Evolutionary conservation across 2,113 vertebrate genomes (phyloP).

Genomic region (Pagrus major): DNA sequence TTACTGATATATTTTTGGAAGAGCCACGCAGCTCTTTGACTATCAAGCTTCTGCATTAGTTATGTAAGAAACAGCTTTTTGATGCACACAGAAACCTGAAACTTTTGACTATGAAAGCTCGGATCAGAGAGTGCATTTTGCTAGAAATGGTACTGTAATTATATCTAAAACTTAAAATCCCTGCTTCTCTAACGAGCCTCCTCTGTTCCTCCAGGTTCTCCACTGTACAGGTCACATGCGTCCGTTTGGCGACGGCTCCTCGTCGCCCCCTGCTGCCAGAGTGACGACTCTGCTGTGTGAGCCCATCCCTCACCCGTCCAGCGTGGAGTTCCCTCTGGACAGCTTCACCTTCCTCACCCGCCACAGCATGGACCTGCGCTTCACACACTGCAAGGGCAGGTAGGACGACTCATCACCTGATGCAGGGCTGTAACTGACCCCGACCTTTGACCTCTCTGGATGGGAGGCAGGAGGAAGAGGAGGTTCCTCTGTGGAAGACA

Average conservation of each 20-base stretch:
- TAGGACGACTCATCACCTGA: conserved; percentile 22
- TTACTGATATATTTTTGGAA: too few relatives aligned
- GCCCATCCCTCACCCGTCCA: conserved; percentile 89
- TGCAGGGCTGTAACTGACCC: rapidly evolving
- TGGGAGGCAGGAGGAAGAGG: too few relatives aligned
- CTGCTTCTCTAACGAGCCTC: too few relatives aligned
- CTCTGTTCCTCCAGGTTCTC: conserved; percentile 82
- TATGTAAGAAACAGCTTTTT: too few relatives aligned
- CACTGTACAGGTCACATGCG: conserved; percentile 88
- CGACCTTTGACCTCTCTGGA: not conserved
- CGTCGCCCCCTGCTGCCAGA: conserved; percentile 61
- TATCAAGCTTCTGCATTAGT: too few relatives aligned
- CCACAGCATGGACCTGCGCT: conserved; percentile 91
- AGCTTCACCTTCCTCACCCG: conserved; percentile 87
- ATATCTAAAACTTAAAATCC: too few relatives aligned
- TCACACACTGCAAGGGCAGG: conserved; percentile 91
- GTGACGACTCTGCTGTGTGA: conserved; percentile 90
- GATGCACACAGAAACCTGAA: too few relatives aligned
- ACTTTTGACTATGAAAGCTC: too few relatives aligned
- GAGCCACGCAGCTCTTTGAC: too few relatives aligned
- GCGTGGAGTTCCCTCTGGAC: conserved; percentile 88
- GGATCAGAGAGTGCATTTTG: too few relatives aligned
- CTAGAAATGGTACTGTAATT: too few relatives aligned
- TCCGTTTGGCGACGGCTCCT: conserved; percentile 58
- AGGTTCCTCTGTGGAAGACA: too few relatives aligned